Evolutionary conservation across 2,888 invertebrate genomes (phyloP), one percentile per base, ranked within the genome.

Genomic region (Clepsis dumicolana): DNA sequence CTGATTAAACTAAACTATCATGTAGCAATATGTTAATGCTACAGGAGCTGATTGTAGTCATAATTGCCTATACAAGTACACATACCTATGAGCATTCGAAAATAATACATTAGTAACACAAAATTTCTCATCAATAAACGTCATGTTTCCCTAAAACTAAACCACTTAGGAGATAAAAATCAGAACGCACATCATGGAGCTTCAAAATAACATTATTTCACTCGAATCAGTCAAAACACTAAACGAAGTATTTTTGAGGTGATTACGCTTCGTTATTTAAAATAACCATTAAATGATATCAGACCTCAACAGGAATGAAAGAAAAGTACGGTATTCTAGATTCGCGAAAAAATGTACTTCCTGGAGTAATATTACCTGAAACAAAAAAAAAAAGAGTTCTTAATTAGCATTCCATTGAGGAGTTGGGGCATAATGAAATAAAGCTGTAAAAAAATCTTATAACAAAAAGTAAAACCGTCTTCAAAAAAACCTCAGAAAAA

Each of bases 121-220:
- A 21, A 12, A 1, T 48, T 16, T 48, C 7, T 10, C 24, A 50
- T 24, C 50, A 24, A 24, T 12, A 10, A 50, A 50, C 24, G 18
- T 52, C 48, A 52, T 5, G 27, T 52, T 52, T n/a, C n/a, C 52
- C 7, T n/a, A 52, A 25, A 52, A 25, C 27, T 52, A 52, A 44
- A 44, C 44, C 44, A 18, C 12, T 44, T 18, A 41, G 5, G 41
- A 48, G 48, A 21, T 21, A 48, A 21, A n/a, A 48, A 21, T 21
- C 21, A 48, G 21, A 12, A 21, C 21, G 0, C 44, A 21, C n/a
- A 52, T 25, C 52, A 27, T 27, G 14, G 27, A 52, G 4, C 25
- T 14, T n/a, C 10, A 52, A 8, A 25, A 25, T n/a, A 27, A 52
- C 10, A 52, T n/a, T 27, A 52, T 21, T 48, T 48, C 48, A 48